Conservation (phyloP, 2,797 vertebrate species). For the Tangara arthus region DNA sequence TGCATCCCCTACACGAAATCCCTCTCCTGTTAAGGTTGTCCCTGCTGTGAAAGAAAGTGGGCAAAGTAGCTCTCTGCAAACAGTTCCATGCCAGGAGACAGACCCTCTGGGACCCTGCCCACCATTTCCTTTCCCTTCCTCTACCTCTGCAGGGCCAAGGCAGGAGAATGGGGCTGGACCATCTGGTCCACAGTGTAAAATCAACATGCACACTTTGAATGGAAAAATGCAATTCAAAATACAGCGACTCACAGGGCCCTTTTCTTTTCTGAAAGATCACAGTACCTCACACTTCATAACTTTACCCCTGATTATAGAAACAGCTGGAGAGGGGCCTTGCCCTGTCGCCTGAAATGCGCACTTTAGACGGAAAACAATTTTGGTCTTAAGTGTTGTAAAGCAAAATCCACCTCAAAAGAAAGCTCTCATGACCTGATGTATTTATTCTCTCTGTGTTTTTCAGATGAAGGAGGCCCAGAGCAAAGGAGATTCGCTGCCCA, state of each 20-base stretch:
- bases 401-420: background rate
- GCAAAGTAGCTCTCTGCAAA: background rate
- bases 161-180: background rate
- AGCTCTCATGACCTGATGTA: background rate
- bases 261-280: background rate
- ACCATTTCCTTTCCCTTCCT: background rate
- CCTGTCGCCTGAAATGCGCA: fast-evolving
- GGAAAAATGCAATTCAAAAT: background rate
- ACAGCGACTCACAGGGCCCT: background rate
- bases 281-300: background rate
- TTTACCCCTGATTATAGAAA: background rate
- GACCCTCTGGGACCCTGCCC: background rate
- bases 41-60: background rate
- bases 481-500: slow-evolving; percentile 60
- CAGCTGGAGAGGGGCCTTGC: background rate
- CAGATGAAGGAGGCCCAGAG: slow-evolving; percentile 73
- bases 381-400: background rate
- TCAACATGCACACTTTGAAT: background rate
- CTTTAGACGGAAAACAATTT: background rate
- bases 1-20: background rate
- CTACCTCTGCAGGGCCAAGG: background rate
- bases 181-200: background rate
- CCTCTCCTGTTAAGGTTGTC: background rate
- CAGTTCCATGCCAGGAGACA: background rate
- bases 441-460: slow-evolving; percentile 67